Evolutionary conservation across 2,113 vertebrate species (phyloP).

Genomic region (Circaetus gallicus): DNA sequence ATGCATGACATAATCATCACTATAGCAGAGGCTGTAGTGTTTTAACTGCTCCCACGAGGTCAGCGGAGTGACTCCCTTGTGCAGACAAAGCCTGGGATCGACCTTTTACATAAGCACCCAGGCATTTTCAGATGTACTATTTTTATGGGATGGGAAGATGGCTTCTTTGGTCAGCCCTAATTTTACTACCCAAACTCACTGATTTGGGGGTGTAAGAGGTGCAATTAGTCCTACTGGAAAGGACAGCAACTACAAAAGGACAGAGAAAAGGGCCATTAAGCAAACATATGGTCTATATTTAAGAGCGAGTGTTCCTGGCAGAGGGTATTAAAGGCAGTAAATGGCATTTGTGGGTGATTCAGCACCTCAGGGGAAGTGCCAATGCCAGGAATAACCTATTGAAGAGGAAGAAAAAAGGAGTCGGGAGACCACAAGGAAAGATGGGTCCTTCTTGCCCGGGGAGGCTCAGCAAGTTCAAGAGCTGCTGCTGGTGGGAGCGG

Average conservation of each 20-base stretch:
- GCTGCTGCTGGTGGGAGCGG: not conserved
- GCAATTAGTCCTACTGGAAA: not conserved
- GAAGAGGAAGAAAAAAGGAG: not conserved
- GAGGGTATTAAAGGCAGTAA: not conserved
- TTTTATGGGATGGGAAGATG: not conserved
- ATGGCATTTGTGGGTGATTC: not conserved
- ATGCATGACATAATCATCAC: accelerated
- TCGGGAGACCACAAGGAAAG: not conserved
- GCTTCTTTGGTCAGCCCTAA: not conserved
- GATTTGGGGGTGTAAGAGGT: not conserved
- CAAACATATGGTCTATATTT: not conserved
- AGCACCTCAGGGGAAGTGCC: not conserved
- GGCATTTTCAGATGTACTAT: accelerated
- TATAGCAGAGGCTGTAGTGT: accelerated
- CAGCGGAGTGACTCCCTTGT: accelerated
- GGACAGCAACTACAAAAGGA: not conserved
- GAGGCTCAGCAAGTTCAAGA: not conserved
- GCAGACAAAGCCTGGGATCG: not conserved
- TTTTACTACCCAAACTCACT: not conserved
- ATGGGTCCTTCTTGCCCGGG: not conserved
- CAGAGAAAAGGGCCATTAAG: not conserved
- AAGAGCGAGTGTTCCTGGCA: not conserved
- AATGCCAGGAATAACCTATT: not conserved
- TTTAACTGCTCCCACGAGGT: not conserved
- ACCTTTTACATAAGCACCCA: accelerated